Evolutionary conservation across 1,140 invertebrate species (phyloP).

Genomic region (Dendrolimus punctatus): DNA sequence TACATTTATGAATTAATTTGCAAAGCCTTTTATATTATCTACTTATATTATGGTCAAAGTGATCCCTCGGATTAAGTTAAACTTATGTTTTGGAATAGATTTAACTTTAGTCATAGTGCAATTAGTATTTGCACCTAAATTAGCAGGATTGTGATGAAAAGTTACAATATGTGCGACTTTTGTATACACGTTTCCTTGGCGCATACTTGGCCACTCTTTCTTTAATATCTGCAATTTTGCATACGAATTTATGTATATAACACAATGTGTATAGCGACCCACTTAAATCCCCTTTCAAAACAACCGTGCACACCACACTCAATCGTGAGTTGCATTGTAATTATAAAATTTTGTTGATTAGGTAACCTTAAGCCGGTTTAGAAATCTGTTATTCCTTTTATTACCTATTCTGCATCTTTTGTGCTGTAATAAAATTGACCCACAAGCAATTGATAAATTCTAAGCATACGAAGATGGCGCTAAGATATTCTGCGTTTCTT

Average conservation of each 20-base stretch:
- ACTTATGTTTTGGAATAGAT: no score
- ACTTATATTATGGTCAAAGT: no score
- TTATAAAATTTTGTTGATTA: slow-evolving; percentile 30
- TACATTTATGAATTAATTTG: no score
- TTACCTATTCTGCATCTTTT: neutral
- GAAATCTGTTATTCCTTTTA: slow-evolving; percentile 19
- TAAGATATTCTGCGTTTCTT: no score
- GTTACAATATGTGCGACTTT: neutral
- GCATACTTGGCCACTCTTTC: slow-evolving; percentile 7
- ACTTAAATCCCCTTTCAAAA: slow-evolving; percentile 27
- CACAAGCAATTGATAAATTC: no score
- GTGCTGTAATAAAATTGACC: no score
- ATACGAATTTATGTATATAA: slow-evolving; percentile 34
- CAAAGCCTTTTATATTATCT: no score
- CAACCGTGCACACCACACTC: slow-evolving; percentile 9
- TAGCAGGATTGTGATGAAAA: neutral
- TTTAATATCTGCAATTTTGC: slow-evolving; percentile 23
- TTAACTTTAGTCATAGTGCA: no score
- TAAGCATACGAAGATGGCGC: no score
- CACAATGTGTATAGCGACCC: slow-evolving; percentile 16
- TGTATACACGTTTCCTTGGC: neutral
- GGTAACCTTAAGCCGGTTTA: slow-evolving; percentile 20
- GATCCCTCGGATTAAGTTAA: no score
- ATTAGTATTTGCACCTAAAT: no score
- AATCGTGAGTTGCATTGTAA: slow-evolving; percentile 28